These are phyloP conservation scores for Diadumene lineata DNA, from an alignment of 92 coral and sea anemone species.

Conservation along the genomic window DNA sequence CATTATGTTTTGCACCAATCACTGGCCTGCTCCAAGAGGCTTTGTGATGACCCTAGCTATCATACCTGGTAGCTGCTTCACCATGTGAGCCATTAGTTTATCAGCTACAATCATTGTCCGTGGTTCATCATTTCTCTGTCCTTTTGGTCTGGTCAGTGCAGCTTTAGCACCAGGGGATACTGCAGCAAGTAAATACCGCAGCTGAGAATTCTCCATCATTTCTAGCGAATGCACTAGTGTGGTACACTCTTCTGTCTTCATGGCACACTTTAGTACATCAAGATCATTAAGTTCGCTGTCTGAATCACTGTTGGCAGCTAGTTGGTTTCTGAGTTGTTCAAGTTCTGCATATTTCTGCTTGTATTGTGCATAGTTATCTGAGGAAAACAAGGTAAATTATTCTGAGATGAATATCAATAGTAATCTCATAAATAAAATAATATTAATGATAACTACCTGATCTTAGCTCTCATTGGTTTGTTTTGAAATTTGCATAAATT, in stretches of 20 bases:
- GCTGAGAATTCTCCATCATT: conserved; percentile 91
- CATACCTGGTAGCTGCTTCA: conserved; percentile 72
- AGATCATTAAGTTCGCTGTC: conserved; percentile 85
- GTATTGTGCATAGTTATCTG: conserved; percentile 75
- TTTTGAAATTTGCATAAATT: too few species aligned
- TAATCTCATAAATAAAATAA: too few species aligned
- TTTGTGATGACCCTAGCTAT: too few species aligned
- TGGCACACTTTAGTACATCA: conserved; percentile 81
- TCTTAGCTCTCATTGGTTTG: too few species aligned
- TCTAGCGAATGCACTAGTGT: conserved; percentile 83
- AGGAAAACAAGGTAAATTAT: too few species aligned
- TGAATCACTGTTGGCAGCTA: conserved; percentile 85
- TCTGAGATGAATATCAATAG: too few species aligned
- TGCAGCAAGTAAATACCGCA: conserved; percentile 73
- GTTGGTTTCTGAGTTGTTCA: conserved; percentile 69
- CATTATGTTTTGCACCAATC: too few species aligned
- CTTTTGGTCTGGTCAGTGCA: conserved; percentile 53
- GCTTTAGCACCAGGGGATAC: conserved; percentile 56
- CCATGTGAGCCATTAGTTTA: conserved; percentile 72
- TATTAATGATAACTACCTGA: too few species aligned
- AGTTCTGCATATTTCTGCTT: conserved; percentile 72
- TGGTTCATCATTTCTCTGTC: conserved; percentile 55
- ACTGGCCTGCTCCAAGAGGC: too few species aligned
- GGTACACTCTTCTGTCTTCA: conserved; percentile 83
- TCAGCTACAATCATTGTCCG: conserved; percentile 76